phyloP scores from a whole-genome alignment of 2,797 vertebrate genomes.

The Gambusia yucatana region DNA sequence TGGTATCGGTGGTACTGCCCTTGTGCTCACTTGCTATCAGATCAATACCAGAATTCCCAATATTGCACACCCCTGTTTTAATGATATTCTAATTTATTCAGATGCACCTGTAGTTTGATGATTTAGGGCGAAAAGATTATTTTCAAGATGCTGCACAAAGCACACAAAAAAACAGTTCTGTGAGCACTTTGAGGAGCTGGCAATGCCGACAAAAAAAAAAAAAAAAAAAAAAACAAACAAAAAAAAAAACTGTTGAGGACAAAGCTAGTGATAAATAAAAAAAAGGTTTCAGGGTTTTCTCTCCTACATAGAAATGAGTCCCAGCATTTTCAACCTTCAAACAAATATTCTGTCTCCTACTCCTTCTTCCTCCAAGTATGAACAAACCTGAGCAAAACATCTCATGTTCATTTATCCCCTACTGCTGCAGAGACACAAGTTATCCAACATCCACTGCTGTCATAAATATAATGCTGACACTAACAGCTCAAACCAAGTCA shows the following conservation, averaged over 20 bases:
- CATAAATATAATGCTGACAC: neutral
- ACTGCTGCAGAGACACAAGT: slow-evolving; percentile 5
- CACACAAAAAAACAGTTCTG: neutral
- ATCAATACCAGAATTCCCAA: neutral
- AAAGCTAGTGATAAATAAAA: neutral
- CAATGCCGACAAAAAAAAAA: neutral
- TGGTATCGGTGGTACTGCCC: too few species aligned
- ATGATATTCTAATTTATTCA: neutral
- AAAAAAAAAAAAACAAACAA: neutral
- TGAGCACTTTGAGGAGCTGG: neutral
- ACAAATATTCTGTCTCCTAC: too few species aligned
- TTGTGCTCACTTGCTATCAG: neutral
- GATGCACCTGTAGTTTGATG: neutral
- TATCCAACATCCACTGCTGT: slow-evolving; percentile 5
- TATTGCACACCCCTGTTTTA: neutral
- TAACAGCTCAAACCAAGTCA: slow-evolving; percentile 32
- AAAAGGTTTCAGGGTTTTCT: neutral
- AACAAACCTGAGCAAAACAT: neutral
- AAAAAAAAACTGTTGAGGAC: neutral
- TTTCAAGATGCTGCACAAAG: neutral
- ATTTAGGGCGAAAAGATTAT: neutral
- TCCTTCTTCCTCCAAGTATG: neutral
- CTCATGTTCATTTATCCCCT: neutral
- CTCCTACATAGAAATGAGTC: neutral
- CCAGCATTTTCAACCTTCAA: neutral